phyloP scores from a whole-genome alignment of 2,888 invertebrate genomes.

The Drosophila phalerata region DNA sequence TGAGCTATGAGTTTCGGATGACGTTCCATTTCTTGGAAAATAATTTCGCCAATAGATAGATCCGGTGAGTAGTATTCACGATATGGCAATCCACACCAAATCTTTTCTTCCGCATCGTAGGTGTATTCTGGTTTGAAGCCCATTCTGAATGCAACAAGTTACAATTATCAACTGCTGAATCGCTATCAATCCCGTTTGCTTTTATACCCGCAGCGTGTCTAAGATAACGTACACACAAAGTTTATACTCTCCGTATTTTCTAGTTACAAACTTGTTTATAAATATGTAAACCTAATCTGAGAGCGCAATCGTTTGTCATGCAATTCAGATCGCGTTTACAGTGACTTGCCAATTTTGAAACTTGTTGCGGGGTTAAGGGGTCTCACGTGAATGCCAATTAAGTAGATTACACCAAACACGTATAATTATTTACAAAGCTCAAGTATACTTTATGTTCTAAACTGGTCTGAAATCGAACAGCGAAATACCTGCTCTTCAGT shows the following conservation, averaged over 20 bases:
- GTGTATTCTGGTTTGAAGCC: slow-evolving; percentile 27
- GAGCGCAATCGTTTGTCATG: slow-evolving; percentile 6
- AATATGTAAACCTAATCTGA: not conserved
- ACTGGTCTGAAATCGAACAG: not conserved
- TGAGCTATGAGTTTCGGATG: slow-evolving; percentile 62
- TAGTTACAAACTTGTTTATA: not conserved
- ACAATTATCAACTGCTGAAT: slow-evolving; percentile 9
- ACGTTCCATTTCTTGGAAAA: slow-evolving; percentile 57
- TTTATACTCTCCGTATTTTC: not conserved
- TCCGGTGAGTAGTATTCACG: slow-evolving; percentile 52
- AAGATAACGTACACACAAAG: slow-evolving; percentile 5
- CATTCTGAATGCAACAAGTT: slow-evolving; percentile 38
- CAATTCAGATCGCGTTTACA: not conserved
- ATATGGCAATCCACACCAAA: slow-evolving; percentile 58
- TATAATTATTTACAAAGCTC: not conserved
- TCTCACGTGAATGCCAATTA: slow-evolving; percentile 7
- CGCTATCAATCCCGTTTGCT: not conserved
- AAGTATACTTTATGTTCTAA: not conserved
- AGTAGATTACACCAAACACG: not conserved
- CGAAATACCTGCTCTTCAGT: not conserved
- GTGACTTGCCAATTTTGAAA: not conserved
- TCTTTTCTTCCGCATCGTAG: slow-evolving; percentile 51
- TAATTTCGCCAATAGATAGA: slow-evolving; percentile 65
- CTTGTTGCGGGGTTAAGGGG: not conserved
- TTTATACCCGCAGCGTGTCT: slow-evolving; percentile 37